Conservation (phyloP, 2,888 invertebrate species). For the Gymnoscelis rufifasciata region DNA sequence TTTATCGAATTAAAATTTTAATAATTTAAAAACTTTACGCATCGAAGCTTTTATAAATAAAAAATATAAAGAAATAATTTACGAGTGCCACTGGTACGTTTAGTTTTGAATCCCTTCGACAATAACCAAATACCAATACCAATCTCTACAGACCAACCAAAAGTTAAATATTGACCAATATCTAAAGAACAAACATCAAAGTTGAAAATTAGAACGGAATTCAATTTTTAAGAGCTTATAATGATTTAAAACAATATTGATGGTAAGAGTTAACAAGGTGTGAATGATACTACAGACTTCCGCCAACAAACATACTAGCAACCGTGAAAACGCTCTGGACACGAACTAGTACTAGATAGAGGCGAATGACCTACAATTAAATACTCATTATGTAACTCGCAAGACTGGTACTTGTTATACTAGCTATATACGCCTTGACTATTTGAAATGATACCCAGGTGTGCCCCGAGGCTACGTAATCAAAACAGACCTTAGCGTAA, state of each 20-base stretch:
- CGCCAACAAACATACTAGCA: slow-evolving; percentile 22
- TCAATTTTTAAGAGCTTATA: no score
- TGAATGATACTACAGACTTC: slow-evolving; percentile 14
- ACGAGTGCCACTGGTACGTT: no score
- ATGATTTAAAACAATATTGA: slow-evolving; percentile 11
- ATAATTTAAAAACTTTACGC: no score
- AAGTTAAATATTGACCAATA: not conserved
- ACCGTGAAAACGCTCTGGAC: slow-evolving; percentile 26
- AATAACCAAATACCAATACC: no score
- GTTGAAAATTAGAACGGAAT: no score
- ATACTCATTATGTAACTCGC: slow-evolving; percentile 50
- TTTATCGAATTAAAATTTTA: no score
- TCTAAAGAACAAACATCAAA: not conserved
- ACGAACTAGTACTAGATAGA: slow-evolving; percentile 31
- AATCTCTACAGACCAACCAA: not conserved
- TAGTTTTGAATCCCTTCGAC: no score
- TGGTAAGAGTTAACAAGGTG: slow-evolving; percentile 12
- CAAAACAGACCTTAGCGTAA: not conserved
- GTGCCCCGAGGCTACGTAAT: not conserved
- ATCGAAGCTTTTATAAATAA: no score
- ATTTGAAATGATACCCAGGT: slow-evolving; percentile 39
- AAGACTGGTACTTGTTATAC: slow-evolving; percentile 24
- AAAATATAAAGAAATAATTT: no score
- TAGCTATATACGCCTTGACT: slow-evolving; percentile 26
- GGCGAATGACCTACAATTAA: slow-evolving; percentile 62